Percentiles rank a stretch among this genome's conserved stretches.
These are phyloP conservation scores for Vollenhovia emeryi DNA, from an alignment of 1,140 invertebrate species.

Conservation along the genomic window DNA sequence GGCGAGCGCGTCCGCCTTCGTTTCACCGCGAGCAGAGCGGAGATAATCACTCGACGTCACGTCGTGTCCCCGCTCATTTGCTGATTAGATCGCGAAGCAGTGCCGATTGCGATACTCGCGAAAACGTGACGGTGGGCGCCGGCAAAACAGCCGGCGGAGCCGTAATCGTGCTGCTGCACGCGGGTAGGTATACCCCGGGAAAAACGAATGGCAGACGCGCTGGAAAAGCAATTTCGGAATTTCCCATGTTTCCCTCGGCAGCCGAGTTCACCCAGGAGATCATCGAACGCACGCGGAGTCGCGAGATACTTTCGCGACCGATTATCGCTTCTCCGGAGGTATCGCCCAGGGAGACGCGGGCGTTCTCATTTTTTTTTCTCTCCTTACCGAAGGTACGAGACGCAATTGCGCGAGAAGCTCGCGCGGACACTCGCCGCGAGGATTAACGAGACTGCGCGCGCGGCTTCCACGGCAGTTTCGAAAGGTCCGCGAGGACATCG, in stretches of 20 bases:
- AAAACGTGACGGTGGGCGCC: conserved; percentile 20
- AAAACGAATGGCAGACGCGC: not conserved
- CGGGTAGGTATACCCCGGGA: not conserved
- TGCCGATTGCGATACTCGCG: conserved; percentile 30
- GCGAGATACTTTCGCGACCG: too few species aligned
- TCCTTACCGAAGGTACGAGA: conserved; percentile 16
- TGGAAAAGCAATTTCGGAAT: not conserved
- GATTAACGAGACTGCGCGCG: conserved; percentile 64
- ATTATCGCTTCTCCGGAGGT: not conserved
- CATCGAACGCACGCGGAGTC: not conserved
- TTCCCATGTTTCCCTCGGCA: not conserved
- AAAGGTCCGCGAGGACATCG: conserved; percentile 60
- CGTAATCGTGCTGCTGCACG: not conserved
- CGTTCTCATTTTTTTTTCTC: conserved; percentile 1
- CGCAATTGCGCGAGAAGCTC: conserved; percentile 55
- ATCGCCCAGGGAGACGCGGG: not conserved
- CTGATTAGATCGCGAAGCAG: conserved; percentile 59
- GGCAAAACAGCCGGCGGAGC: not conserved
- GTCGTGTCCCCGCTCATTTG: conserved; percentile 52
- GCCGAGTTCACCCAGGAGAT: not conserved
- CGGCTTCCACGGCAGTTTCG: conserved; percentile 50
- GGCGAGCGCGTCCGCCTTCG: conserved; percentile 4
- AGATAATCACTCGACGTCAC: conserved; percentile 61
- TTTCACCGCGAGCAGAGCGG: not conserved
- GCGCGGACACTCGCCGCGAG: conserved; percentile 52